These are phyloP conservation scores for Agrotis ipsilon DNA, from an alignment of 2,888 invertebrate species.

Conservation along the genomic window DNA sequence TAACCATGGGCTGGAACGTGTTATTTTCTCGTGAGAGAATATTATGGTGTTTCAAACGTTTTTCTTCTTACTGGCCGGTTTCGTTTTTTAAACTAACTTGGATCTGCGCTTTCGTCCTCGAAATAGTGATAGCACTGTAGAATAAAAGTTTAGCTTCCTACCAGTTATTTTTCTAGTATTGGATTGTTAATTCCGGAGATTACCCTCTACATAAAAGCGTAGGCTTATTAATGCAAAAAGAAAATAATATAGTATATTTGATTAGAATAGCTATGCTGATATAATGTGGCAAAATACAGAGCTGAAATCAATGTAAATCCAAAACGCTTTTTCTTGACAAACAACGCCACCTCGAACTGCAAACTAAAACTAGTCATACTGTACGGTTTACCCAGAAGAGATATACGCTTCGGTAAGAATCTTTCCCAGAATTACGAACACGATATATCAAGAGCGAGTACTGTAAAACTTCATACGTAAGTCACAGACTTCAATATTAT, in stretches of 20 bases:
- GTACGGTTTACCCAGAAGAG: background rate
- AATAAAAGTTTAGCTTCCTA: no score
- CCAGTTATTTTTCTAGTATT: no score
- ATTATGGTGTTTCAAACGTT: background rate
- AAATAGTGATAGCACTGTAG: no score
- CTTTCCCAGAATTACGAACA: background rate
- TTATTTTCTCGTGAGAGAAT: slow-evolving; percentile 14
- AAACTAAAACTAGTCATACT: no score
- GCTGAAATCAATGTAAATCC: no score
- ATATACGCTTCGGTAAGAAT: background rate
- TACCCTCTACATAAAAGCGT: no score
- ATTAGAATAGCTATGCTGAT: no score
- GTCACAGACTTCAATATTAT: background rate
- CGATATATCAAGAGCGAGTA: background rate
- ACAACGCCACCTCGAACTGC: no score
- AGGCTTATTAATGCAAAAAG: background rate
- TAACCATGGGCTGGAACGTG: background rate
- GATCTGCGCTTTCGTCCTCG: no score
- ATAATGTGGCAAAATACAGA: no score
- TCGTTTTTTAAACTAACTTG: background rate
- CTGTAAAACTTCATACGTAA: background rate
- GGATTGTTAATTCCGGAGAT: no score
- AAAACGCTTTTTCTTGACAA: no score
- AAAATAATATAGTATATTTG: background rate
- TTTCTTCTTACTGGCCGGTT: background rate